Evolutionary conservation across 35 echinoderm and acorn worm genomes (phyloP), one percentile per base, ranked within the genome.

Genomic region (Diadema setosum): DNA sequence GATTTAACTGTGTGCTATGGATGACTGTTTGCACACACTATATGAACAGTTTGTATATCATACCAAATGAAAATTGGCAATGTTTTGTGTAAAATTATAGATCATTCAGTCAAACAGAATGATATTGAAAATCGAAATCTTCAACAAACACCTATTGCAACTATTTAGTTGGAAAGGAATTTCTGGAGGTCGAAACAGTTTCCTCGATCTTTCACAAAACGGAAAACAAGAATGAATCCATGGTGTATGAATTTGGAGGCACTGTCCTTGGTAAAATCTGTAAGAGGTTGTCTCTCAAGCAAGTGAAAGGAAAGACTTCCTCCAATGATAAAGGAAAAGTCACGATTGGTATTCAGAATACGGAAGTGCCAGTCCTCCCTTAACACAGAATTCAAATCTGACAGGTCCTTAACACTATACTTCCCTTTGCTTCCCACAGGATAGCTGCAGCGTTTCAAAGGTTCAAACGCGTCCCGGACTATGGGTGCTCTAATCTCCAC

Each of bases 281-380:
- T 40, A 46, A 87, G 85, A 5, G 85, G 85, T 87, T 46, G 24
- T 33, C 85, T 16, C 44, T 87, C 85, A 87, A 46, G 25, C 16
- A 86, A 27, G 9, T 45, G 85, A 44, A 87, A 87, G 27, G 26
- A 42, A 12, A 87, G 23, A 20, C 39, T 87, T 18, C 81, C 81
- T 43, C 52, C 85, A 11, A 41, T 29, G 26, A 87, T 44, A 35
- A 73, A 87, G 4, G 86, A 37, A 74, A 80, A 88, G 46, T 88
- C 86, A 33, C 70, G 17, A 33, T 70, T 43, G 5, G 27, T 24
- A 49, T 88, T 88, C 5, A 88, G 15, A 27, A 88, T 45, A 27
- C 86, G 35, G 41, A 78, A 88, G 35, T 56, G 8, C 86, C 86
- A 88, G 6, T 44, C 25, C 3, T 46, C 26, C 27, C 70, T 70